Conservation (phyloP, 1,140 invertebrate species). For the Doryteuthis pealeii region DNA sequence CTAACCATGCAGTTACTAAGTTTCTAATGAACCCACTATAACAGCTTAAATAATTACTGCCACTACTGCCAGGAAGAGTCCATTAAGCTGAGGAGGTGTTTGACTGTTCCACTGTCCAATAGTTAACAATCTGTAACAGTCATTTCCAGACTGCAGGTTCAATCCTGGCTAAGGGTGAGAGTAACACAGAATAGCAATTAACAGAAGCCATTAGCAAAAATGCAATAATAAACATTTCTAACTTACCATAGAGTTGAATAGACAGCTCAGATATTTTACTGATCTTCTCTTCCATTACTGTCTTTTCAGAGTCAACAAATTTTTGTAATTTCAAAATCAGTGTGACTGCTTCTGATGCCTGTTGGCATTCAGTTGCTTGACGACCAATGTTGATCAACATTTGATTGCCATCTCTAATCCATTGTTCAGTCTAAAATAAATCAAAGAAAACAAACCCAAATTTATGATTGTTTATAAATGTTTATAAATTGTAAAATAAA, state of each 20-base stretch:
- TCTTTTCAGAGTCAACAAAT: conserved; percentile 72
- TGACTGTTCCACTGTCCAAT: too few species aligned
- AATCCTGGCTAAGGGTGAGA: too few species aligned
- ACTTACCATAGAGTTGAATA: conserved; percentile 69
- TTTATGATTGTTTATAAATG: conserved; percentile 2
- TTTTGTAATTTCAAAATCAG: conserved; percentile 69
- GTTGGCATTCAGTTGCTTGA: conserved; percentile 69
- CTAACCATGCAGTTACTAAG: too few species aligned
- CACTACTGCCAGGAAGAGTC: too few species aligned
- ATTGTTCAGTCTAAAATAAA: conserved; percentile 68
- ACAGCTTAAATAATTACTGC: too few species aligned
- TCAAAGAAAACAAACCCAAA: conserved; percentile 10
- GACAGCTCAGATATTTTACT: conserved; percentile 70
- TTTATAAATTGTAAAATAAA: neutral
- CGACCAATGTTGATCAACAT: conserved; percentile 72
- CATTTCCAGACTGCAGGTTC: too few species aligned
- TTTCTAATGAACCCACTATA: too few species aligned
- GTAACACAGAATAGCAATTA: too few species aligned
- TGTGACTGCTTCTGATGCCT: conserved; percentile 65
- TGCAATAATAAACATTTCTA: too few species aligned
- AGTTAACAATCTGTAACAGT: too few species aligned
- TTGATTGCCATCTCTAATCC: conserved; percentile 74
- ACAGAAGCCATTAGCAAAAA: too few species aligned
- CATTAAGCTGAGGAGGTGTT: too few species aligned
- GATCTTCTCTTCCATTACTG: conserved; percentile 70